These are phyloP conservation scores for Myiotriccus ornatus DNA, from an alignment of 2,797 vertebrate genomes.

Conservation along the genomic window DNA sequence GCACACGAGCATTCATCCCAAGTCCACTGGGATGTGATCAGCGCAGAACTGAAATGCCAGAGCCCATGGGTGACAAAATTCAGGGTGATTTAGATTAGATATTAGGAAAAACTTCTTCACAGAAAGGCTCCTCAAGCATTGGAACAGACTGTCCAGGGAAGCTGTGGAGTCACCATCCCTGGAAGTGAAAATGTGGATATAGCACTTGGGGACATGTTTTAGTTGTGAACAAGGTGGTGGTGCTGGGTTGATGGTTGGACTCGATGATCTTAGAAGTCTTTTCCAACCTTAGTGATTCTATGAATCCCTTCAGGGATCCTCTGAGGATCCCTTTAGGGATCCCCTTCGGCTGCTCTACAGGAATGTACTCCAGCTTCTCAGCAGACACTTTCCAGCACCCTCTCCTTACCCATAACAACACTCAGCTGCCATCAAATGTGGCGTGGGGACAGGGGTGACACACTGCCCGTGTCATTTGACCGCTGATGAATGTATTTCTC, in stretches of 20 bases:
- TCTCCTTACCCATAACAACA: neutral
- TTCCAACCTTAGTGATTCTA: accelerated
- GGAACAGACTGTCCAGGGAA: neutral
- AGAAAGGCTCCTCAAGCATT: neutral
- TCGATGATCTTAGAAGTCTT: neutral
- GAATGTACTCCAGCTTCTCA: neutral
- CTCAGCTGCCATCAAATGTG: neutral
- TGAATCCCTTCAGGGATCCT: neutral
- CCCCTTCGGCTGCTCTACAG: neutral
- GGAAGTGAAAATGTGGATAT: neutral
- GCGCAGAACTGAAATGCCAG: neutral
- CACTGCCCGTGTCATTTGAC: neutral
- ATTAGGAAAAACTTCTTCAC: neutral
- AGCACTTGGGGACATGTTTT: neutral
- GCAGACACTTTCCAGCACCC: neutral
- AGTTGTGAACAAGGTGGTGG: neutral
- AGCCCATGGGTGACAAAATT: neutral
- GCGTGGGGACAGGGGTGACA: neutral
- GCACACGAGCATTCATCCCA: accelerated
- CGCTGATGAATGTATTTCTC: neutral
- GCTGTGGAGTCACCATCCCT: neutral
- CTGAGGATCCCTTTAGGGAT: neutral
- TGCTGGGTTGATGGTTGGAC: neutral
- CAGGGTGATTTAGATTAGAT: neutral
- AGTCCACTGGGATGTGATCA: no score